Evolutionary conservation across 92 coral and sea anemone genomes (phyloP), one percentile per base, ranked within the genome.

Genomic region (Siderastrea radians): DNA sequence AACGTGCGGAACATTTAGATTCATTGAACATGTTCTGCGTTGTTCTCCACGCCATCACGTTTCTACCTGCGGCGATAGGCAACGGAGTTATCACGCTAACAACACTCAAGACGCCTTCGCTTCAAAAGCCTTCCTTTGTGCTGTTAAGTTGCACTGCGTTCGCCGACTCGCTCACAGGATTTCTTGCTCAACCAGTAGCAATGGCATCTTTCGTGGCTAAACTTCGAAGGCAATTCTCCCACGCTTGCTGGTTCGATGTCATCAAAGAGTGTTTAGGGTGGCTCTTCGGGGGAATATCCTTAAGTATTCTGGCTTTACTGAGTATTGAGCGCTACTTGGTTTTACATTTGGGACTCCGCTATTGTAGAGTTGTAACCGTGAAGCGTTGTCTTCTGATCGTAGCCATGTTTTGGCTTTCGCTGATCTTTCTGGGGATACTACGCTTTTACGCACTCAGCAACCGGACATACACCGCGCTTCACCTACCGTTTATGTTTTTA

Each of bases 31-130:
- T 71, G 10, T 44, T 57, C 79, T 72, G 87, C 26, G 44, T 83
- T 62, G 58, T 83, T 19, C 79, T 83, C 3, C 87, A 83, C 12
- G 78, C 70, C 4, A 16, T 83, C 5, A 70, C 87, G 8, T 83
- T 71, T 73, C 47, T 83, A 4, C 87, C 87, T 15, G 87, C 87
- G 3, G 87, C 87, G 26, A n/a, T 83, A 72, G 87, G 87, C 43
- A 83, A 83, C 59, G 78, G 61, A 2, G 16, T 83, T 8, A 51
- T 83, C 4, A 19, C 55, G 3, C 3, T 83, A 47, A 83, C 79
- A 49, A 61, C 60, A 3, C 59, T 45, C 14, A 83, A 73, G 38
- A 83, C 70, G 1, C 79, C 87, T 15, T 72, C 87, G 26, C 79
- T 83, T 60, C 87, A 73, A 1, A 71, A 49, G 15, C 87, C 87